These are phyloP conservation scores for Turritopsis dohrnii DNA, from an alignment of 30 jellyfish, hydroid and myxozoan species.

Conservation along the genomic window DNA sequence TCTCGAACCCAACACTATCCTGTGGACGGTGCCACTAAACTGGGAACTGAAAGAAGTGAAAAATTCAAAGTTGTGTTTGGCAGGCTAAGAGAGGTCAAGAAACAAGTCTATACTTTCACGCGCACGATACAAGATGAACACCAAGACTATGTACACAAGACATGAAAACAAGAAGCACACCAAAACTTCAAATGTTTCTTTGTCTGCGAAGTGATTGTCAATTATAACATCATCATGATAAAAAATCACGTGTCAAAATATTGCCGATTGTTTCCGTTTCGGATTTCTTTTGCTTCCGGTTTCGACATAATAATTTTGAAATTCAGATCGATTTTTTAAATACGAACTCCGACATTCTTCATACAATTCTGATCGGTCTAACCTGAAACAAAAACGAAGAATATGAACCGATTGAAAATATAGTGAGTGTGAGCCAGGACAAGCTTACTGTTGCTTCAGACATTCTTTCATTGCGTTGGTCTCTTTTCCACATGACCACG, in stretches of 20 bases:
- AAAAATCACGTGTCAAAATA: not conserved
- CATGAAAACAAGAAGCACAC: no score
- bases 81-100: no score
- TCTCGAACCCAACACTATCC: no score
- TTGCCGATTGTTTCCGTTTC: slow-evolving; percentile 24
- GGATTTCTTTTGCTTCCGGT: slow-evolving; percentile 66
- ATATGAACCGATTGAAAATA: not conserved
- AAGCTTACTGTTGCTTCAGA: slow-evolving; percentile 50
- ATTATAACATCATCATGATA: no score
- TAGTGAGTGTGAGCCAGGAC: not conserved
- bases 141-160: no score
- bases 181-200: no score
- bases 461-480: slow-evolving; percentile 66
- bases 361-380: slow-evolving; percentile 63
- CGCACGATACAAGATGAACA: no score
- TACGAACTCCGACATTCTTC: slow-evolving; percentile 66
- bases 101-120: no score
- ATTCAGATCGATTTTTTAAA: slow-evolving; percentile 49
- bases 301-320: slow-evolving; percentile 66
- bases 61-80: no score
- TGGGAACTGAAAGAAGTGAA: no score
- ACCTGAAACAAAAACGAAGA: slow-evolving; percentile 29
- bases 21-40: no score
- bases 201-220: no score
- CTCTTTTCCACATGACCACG: slow-evolving; percentile 76